Base-by-base conservation (phyloP, 1,140 invertebrate species). In the Centruroides vittatus region DNA sequence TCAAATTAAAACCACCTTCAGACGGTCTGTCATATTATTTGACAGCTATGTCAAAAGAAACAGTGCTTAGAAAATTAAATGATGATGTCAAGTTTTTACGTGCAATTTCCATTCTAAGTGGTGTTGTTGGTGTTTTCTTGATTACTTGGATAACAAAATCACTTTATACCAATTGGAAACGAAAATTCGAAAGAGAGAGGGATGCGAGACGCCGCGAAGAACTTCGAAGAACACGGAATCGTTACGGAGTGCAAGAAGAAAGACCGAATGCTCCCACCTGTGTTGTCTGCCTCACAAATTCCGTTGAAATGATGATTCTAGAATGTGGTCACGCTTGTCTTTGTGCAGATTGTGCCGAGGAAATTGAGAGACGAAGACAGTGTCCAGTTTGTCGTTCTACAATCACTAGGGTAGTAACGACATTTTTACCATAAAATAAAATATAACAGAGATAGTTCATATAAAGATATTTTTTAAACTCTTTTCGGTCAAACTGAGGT, bases 191-290 rank as follows among this genome's bases (percentile, higher is more conserved):
- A 55, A 56, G 55, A 59, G 53, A 59, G 57, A 52, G 64, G 66
- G 63, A 71, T 62, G n/a, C 60, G 59, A 87, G 90, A 74, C 54
- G 58, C 34, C 52, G 52, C 7, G 61, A 61, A 48, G 59, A 66
- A 35, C 56, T 58, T n/a, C 47, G 59, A n/a, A 58, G 60, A 52
- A 34, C 61, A 11, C 52, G 66, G 48, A 61, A 64, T 11, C 61
- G 67, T 49, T 23, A 52, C 3, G 55, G 56, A 48, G 36, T 60
- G n/a, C 49, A 60, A 51, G 55, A 66, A 34, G 61, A 68, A 50
- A 34, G 52, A 48, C 55, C 48, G 2, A 65, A 72, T n/a, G 35
- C 35, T 7, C 59, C 66, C 8, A 60, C 61, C 6, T 77, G 76
- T 64, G 70, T 76, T 6, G 66, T 77, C 6, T 77, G 76, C 66